Percentiles rank a stretch among this genome's conserved stretches.
Evolutionary conservation across 2,888 invertebrate genomes (phyloP).

Genomic region (Seladonia tumulorum): DNA sequence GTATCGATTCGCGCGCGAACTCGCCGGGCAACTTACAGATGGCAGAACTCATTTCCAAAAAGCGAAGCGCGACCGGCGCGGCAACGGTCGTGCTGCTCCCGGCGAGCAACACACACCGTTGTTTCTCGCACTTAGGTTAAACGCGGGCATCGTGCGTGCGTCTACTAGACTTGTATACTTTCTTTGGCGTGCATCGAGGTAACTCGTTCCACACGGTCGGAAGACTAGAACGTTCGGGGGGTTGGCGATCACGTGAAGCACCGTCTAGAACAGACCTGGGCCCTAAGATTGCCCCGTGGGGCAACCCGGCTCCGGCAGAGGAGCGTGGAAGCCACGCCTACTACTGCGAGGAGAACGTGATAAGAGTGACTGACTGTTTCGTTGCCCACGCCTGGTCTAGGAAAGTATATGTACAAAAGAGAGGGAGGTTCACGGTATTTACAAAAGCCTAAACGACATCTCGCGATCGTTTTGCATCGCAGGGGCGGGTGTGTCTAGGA

Average conservation of each 20-base stretch:
- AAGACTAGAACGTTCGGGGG: slow-evolving; percentile 31
- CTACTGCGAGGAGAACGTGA: not conserved
- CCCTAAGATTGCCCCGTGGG: not conserved
- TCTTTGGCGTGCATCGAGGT: slow-evolving; percentile 54
- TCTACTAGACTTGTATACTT: slow-evolving; percentile 3
- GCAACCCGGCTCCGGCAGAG: not conserved
- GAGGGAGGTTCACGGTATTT: not conserved
- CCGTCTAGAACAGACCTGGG: not conserved
- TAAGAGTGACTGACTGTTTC: not conserved
- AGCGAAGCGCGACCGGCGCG: not conserved
- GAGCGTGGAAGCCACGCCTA: not conserved
- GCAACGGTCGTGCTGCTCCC: not conserved
- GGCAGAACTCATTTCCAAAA: slow-evolving; percentile 46
- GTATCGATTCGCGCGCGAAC: slow-evolving; percentile 52
- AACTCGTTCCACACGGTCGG: slow-evolving; percentile 29
- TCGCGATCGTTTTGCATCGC: not conserved
- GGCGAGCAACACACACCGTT: not conserved
- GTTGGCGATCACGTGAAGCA: not conserved
- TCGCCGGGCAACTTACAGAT: slow-evolving; percentile 47
- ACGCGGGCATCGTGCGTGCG: not conserved
- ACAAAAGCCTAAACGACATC: not conserved
- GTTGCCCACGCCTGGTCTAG: not conserved
- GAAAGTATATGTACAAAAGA: slow-evolving; percentile 1
- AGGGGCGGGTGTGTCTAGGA: not conserved
- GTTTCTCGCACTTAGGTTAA: slow-evolving; percentile 10